Evolutionary conservation across 1,140 invertebrate genomes (phyloP).

Genomic region (Mycetomoellerius zeteki): DNA sequence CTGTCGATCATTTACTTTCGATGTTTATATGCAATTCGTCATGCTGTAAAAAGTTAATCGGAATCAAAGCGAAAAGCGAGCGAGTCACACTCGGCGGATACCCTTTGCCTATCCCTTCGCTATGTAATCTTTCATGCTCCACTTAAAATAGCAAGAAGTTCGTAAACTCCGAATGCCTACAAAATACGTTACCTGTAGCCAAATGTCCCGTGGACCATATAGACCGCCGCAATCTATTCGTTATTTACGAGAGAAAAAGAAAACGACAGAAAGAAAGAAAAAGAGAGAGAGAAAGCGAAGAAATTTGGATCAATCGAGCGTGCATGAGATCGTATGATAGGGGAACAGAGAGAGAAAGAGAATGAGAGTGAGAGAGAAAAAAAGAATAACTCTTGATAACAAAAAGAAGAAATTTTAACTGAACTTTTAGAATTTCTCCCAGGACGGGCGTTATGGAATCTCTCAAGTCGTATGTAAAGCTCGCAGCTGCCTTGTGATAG

Average conservation of each 20-base stretch:
- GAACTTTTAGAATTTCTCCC: slow-evolving; percentile 28
- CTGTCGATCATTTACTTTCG: slow-evolving; percentile 19
- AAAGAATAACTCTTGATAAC: slow-evolving; percentile 43
- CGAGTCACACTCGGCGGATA: slow-evolving; percentile 39
- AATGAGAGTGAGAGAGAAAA: slow-evolving; percentile 52
- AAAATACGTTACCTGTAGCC: slow-evolving; percentile 83
- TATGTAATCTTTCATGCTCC: slow-evolving; percentile 53
- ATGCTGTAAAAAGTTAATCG: not conserved
- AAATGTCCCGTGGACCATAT: slow-evolving; percentile 85
- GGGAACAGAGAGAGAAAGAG: slow-evolving; percentile 54
- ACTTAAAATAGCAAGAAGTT: slow-evolving; percentile 61
- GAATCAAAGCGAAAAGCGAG: not conserved
- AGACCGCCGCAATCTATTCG: slow-evolving; percentile 81
- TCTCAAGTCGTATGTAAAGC: slow-evolving; percentile 81
- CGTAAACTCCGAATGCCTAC: slow-evolving; percentile 69
- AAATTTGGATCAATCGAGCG: slow-evolving; percentile 41
- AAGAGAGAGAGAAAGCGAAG: slow-evolving; percentile 32
- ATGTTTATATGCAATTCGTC: slow-evolving; percentile 43
- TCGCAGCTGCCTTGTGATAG: slow-evolving; percentile 86
- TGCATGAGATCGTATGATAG: slow-evolving; percentile 45
- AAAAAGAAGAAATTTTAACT: slow-evolving; percentile 66
- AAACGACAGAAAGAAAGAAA: slow-evolving; percentile 23
- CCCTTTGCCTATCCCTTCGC: slow-evolving; percentile 16
- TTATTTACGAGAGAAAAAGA: slow-evolving; percentile 62
- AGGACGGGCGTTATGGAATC: slow-evolving; percentile 70